Base-by-base conservation (phyloP, 2,888 invertebrate genomes). In the Chalcis sispes region DNA sequence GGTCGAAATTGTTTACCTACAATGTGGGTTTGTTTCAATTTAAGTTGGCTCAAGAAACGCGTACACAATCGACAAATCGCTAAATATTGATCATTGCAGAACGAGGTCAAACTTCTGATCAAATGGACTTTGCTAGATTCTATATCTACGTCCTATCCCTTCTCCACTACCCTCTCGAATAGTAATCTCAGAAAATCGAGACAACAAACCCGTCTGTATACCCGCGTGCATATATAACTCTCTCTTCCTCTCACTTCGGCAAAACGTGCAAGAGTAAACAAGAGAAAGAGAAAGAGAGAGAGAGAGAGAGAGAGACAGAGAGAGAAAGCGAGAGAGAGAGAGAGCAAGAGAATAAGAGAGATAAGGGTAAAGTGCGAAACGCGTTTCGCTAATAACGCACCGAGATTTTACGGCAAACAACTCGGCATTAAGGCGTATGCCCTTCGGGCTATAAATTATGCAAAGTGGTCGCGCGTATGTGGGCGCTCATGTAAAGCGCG, bases 381-480 rank as follows among this genome's bases (percentile, higher is more conserved):
- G 46, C 15, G 56, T 32, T 61, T 20, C 15, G 27, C 61, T 40
- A 70, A 40, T 61, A 70, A 50, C 20, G 13, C 2, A 36, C 36
- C n/a, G 18, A 15, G 61, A 27, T 61, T 61, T 64, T 56, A 29
- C 27, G 46, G 20, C 29, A 72, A 65, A 48, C 72, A 64, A 58
- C 58, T 72, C 48, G 58, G 58, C 36, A 59, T 65, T 58, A 65
- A n/a, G 52, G 2, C 23, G n/a, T 20, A 1, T 5, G 20, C 59
- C 25, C 50, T 52, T 23, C 42, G 56, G 58, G 32, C 48, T 25
- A 69, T 77, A 73, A 77, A 72, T 77, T 77, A 77, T 79, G 81
- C 79, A 80, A 79, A 84, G 80, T 77, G 64, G 77, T 69, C 69
- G 59, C 56, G 48, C 72, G 56, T 66, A 62, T 61, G 66, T 71